These are phyloP conservation scores for Phalacrocorax aristotelis DNA, from an alignment of 2,113 vertebrate species.

Conservation along the genomic window DNA sequence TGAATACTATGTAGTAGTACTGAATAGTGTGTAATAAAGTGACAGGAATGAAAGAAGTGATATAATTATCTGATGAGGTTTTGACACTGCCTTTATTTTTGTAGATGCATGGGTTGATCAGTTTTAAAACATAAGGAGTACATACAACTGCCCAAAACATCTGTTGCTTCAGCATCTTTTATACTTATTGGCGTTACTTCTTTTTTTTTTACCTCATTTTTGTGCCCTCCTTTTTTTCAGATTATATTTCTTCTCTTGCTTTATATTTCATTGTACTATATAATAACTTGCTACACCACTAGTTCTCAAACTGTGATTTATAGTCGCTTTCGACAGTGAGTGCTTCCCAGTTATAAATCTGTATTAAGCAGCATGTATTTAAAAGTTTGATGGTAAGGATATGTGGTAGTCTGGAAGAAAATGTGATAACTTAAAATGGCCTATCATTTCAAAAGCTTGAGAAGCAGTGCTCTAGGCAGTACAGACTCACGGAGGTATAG, in stretches of 20 bases:
- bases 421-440: background rate
- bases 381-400: background rate
- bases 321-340: background rate
- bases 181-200: background rate
- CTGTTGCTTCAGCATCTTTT: background rate
- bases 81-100: conserved; percentile 56
- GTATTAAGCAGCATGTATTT: background rate
- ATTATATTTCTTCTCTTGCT: conserved; percentile 39
- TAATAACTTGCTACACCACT: background rate
- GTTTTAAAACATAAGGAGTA: conserved; percentile 38
- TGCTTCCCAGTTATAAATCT: background rate
- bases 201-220: background rate
- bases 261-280: conserved; percentile 22
- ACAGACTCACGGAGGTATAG: conserved; percentile 29
- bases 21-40: background rate
- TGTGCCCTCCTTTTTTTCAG: background rate
- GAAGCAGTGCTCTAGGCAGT: background rate
- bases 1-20: background rate
- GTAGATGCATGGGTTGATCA: conserved; percentile 25
- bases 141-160: conserved; percentile 1
- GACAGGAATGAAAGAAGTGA: conserved; percentile 3
- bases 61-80: conserved; percentile 42
- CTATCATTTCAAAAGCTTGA: background rate
- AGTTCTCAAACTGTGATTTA: background rate
- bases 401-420: background rate